These are phyloP conservation scores for Petroica traversi DNA, from an alignment of 2,113 vertebrate genomes.

Conservation along the genomic window DNA sequence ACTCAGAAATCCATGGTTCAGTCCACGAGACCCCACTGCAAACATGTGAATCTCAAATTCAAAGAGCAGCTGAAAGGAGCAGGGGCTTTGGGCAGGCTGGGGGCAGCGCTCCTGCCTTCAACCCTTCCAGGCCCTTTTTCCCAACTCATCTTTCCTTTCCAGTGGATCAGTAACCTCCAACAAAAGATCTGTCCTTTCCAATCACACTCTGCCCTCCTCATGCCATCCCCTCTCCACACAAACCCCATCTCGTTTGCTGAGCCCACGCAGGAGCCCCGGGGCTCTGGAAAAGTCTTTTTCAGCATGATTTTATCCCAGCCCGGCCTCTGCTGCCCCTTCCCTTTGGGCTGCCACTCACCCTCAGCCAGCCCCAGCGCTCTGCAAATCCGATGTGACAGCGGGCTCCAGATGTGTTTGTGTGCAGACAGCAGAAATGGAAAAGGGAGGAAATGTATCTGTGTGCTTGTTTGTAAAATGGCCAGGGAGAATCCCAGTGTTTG, in stretches of 20 bases:
- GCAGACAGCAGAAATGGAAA: not conserved
- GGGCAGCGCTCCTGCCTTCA: not conserved
- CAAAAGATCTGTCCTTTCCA: constrained; percentile 79
- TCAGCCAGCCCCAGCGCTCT: not conserved
- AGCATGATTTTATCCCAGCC: not conserved
- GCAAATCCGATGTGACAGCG: constrained; percentile 31
- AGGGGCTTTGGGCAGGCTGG: too few species aligned
- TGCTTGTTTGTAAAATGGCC: accelerated
- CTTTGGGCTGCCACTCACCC: constrained; percentile 24
- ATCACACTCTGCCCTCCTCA: constrained; percentile 73
- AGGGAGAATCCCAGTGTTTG: not conserved
- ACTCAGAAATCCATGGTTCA: not conserved
- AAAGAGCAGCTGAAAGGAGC: not conserved
- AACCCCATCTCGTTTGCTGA: constrained; percentile 65
- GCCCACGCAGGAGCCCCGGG: constrained; percentile 74
- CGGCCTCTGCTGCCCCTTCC: constrained; percentile 13
- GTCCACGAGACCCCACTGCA: accelerated
- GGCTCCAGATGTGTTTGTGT: not conserved
- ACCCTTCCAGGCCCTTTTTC: not conserved
- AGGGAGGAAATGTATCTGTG: not conserved
- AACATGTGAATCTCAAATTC: not conserved
- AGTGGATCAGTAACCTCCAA: constrained; percentile 73
- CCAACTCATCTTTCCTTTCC: constrained; percentile 18
- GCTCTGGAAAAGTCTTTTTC: constrained; percentile 74
- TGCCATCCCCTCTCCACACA: constrained; percentile 29